Evolutionary conservation across 2,113 vertebrate genomes (phyloP).

Genomic region (Callaeas wilsoni): DNA sequence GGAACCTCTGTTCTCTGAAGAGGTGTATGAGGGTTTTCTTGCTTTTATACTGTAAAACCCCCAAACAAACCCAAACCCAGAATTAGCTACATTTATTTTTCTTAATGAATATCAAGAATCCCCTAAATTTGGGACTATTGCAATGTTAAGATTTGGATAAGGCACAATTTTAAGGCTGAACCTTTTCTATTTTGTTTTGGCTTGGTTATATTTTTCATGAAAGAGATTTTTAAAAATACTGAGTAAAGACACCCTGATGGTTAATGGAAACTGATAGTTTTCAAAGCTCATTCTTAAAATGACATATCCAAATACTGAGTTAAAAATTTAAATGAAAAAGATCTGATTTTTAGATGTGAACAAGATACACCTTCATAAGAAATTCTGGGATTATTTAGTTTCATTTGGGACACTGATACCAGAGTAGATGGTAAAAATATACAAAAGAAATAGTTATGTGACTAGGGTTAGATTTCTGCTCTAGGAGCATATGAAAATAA

Average conservation of each 20-base stretch:
- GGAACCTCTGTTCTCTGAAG: background rate
- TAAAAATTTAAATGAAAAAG: background rate
- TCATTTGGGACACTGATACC: background rate
- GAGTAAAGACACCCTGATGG: background rate
- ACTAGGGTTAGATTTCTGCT: background rate
- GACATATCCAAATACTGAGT: background rate
- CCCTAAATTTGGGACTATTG: background rate
- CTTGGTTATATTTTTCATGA: background rate
- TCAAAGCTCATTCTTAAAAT: background rate
- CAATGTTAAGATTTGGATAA: background rate
- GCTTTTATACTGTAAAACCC: background rate
- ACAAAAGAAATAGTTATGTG: background rate
- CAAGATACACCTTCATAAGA: background rate
- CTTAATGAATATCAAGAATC: background rate
- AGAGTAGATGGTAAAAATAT: background rate
- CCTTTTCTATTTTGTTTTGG: background rate
- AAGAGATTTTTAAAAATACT: background rate
- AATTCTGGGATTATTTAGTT: background rate
- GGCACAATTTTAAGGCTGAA: background rate
- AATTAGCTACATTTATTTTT: background rate
- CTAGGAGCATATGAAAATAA: background rate
- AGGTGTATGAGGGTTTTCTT: background rate
- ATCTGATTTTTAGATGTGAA: background rate
- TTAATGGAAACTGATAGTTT: background rate
- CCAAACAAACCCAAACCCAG: background rate